These are phyloP conservation scores for Eulemur mongoz DNA, from an alignment of 2,797 vertebrate species.

Conservation along the genomic window DNA sequence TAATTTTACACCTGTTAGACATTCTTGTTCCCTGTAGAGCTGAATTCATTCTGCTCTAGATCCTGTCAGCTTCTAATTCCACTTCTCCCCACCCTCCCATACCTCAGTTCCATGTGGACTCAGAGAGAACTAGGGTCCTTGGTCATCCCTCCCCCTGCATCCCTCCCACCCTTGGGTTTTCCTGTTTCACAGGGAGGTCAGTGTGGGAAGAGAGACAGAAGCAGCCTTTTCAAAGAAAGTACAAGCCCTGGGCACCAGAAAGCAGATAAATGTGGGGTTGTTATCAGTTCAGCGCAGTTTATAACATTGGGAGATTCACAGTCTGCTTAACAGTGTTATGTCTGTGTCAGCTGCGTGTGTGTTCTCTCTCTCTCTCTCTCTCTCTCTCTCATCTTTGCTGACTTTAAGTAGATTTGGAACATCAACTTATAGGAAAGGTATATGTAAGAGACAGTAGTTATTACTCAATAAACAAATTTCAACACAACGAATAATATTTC, in stretches of 20 bases:
- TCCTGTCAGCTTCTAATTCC: background rate
- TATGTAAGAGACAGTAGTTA: background rate
- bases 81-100: background rate
- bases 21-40: background rate
- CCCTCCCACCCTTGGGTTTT: background rate
- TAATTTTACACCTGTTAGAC: background rate
- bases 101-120: background rate
- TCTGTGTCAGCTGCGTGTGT: background rate
- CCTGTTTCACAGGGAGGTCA: background rate
- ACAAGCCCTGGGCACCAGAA: background rate
- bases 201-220: background rate
- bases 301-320: background rate
- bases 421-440: background rate
- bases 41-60: slow-evolving; percentile 17
- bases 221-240: background rate
- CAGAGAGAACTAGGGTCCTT: background rate
- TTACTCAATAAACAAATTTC: background rate
- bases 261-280: background rate
- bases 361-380: background rate
- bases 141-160: rapidly evolving
- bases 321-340: background rate
- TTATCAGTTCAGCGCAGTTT: background rate
- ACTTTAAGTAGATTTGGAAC: background rate
- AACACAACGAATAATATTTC: background rate
- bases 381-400: background rate